A percentile compares a stretch with the other conserved stretches of the same genome.
Conservation (phyloP, 2,113 vertebrate species). For the Xyrauchen texanus region DNA sequence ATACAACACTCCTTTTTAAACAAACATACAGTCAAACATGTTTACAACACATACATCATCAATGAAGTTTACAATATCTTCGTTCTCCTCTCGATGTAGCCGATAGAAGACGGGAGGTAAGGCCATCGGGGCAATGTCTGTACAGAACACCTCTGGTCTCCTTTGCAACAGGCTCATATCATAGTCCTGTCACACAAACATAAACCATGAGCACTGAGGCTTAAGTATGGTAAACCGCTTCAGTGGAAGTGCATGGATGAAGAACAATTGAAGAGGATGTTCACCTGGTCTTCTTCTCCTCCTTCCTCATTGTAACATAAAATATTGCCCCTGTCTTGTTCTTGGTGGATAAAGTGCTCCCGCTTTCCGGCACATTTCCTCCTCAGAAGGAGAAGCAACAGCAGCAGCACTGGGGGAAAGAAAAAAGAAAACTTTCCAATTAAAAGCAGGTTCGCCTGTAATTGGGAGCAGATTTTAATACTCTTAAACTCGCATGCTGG, state of each 20-base stretch:
- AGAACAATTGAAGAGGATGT: not conserved
- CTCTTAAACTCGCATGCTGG: too few relatives aligned
- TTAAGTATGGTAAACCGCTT: not conserved
- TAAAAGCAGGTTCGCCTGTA: too few relatives aligned
- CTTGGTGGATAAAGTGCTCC: slow-evolving; percentile 17
- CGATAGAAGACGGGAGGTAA: not conserved
- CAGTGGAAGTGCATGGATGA: not conserved
- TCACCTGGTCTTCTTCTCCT: slow-evolving; percentile 64
- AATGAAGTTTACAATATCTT: slow-evolving; percentile 49
- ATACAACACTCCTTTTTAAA: too few relatives aligned
- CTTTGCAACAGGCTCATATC: slow-evolving; percentile 7
- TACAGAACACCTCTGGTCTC: not conserved
- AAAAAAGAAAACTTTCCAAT: too few relatives aligned
- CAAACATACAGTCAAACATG: too few relatives aligned
- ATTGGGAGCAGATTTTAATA: too few relatives aligned
- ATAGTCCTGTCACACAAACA: not conserved
- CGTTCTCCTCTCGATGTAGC: not conserved
- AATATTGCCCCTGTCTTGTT: slow-evolving; percentile 51
- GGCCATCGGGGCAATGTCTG: not conserved
- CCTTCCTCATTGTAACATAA: slow-evolving; percentile 55
- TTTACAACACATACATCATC: slow-evolving; percentile 54
- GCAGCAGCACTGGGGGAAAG: slow-evolving; percentile 52
- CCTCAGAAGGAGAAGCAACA: slow-evolving; percentile 57
- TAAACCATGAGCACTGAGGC: not conserved
- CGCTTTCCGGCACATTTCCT: slow-evolving; percentile 10